Percentiles rank a stretch among this genome's conserved stretches.
Evolutionary conservation across 1,140 invertebrate species (phyloP).

Genomic region (Drosophila varians): DNA sequence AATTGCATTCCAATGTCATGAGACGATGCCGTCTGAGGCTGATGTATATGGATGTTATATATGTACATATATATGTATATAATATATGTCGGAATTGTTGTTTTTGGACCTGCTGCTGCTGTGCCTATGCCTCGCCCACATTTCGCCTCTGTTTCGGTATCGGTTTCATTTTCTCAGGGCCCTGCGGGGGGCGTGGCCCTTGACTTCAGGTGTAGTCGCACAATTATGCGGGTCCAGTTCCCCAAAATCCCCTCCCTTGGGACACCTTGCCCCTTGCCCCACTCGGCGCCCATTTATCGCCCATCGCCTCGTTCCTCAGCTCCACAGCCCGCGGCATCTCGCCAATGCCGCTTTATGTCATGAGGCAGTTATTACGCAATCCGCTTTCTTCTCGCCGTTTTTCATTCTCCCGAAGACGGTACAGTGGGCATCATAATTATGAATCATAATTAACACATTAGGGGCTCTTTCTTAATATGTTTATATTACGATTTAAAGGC

Average conservation of each 20-base stretch:
- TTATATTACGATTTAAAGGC: too few relatives aligned
- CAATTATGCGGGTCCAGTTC: slow-evolving; percentile 65
- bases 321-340: slow-evolving; percentile 4
- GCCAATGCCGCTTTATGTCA: slow-evolving; percentile 44
- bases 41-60: neutral
- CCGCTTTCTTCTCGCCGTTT: slow-evolving; percentile 65
- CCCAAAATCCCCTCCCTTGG: neutral
- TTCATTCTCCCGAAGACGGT: slow-evolving; percentile 58
- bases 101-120: slow-evolving; percentile 49
- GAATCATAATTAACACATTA: neutral
- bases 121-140: slow-evolving; percentile 61
- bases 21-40: slow-evolving; percentile 19
- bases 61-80: neutral
- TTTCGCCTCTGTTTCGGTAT: slow-evolving; percentile 31
- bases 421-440: slow-evolving; percentile 22
- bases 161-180: slow-evolving; percentile 14
- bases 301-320: neutral
- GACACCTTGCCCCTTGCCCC: neutral
- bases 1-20: slow-evolving; percentile 74
- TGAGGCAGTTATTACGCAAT: slow-evolving; percentile 71
- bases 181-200: slow-evolving; percentile 16
- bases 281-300: neutral
- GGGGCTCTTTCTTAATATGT: neutral
- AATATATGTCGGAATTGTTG: slow-evolving; percentile 2
- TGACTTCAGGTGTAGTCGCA: slow-evolving; percentile 58